Evolutionary conservation across 2,797 vertebrate species (phyloP), one percentile per base, ranked within the genome.

Genomic region (Phrynocephalus forsythii): DNA sequence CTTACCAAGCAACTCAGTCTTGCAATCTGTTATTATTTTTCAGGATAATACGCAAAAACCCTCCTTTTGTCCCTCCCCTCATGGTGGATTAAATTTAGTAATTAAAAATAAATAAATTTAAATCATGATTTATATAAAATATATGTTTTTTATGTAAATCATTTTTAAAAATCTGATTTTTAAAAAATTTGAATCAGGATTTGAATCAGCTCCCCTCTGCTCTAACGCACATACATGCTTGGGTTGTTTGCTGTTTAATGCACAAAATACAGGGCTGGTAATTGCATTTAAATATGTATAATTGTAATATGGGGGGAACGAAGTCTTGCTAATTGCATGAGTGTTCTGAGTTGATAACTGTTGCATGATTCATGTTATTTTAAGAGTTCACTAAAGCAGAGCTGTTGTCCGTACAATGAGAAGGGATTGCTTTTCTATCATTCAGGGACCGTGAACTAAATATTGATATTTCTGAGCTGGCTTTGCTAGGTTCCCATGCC

Each of bases 281-380:
- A 96, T 96, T 96, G 95, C 95, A 93, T 96, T 96, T 96, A 95
- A 95, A 96, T 71, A 18, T 94, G 92, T 96, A 91, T 97, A 96
- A 97, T 97, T 96, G 96, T 94, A 94, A 93, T 91, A 73, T 86
- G 1, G 91, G 94, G 85, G 90, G 89, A 87, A 94, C 50, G 16
- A 86, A 60, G 75, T 79, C 88, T 92, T 92, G 85, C 94, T 96
- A 97, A 96, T 96, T 96, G 96, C 92, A 94, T 13, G 89, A 77
- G 90, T 95, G 94, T 95, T 97, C 95, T 95, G 95, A 96, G 94
- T 94, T 95, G 95, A 95, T 96, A 94, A 94, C 93, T 85, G 86
- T 84, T 85, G 95, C 95, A 89, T n/a, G 90, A 95, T 95, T 95
- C 48, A 18, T 81, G 71, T 94, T 95, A 95, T 93, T 93, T 95